A percentile compares a stretch with the other conserved stretches of the same genome.
phyloP scores from a whole-genome alignment of 1,140 invertebrate species.

The Polyergus mexicanus region DNA sequence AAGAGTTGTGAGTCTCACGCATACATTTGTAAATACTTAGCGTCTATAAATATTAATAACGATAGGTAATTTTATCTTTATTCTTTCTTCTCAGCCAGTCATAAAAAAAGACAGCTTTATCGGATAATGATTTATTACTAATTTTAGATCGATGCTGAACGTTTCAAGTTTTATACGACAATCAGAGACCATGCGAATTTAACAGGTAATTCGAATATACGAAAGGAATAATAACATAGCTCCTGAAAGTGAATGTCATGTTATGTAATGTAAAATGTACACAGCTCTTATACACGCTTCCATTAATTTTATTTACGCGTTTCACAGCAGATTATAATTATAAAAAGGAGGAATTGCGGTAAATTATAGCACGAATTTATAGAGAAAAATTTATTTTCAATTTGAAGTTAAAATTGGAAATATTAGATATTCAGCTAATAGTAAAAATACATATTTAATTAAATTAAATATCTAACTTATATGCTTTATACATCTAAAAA shows the following conservation, averaged over 20 bases:
- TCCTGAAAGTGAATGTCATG: constrained; percentile 72
- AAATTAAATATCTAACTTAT: neutral
- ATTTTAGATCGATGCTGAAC: neutral
- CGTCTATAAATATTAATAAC: neutral
- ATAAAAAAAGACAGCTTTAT: neutral
- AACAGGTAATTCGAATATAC: neutral
- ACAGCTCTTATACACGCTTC: constrained; percentile 69
- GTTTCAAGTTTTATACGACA: neutral
- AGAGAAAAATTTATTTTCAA: neutral
- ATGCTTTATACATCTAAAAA: neutral
- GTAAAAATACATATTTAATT: neutral
- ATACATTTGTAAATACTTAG: neutral
- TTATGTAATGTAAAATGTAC: constrained; percentile 68
- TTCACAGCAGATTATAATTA: neutral
- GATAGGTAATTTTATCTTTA: neutral
- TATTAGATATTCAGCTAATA: neutral
- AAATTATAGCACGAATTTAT: neutral
- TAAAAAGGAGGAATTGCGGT: neutral
- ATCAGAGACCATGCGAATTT: neutral
- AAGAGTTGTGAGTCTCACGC: neutral
- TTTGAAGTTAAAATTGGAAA: neutral
- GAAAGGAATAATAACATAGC: constrained; percentile 32
- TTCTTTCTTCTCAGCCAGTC: neutral
- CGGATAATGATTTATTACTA: neutral
- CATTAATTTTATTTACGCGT: neutral